phyloP scores from a whole-genome alignment of 2,113 vertebrate species.

The Brienomyrus longianalis region DNA sequence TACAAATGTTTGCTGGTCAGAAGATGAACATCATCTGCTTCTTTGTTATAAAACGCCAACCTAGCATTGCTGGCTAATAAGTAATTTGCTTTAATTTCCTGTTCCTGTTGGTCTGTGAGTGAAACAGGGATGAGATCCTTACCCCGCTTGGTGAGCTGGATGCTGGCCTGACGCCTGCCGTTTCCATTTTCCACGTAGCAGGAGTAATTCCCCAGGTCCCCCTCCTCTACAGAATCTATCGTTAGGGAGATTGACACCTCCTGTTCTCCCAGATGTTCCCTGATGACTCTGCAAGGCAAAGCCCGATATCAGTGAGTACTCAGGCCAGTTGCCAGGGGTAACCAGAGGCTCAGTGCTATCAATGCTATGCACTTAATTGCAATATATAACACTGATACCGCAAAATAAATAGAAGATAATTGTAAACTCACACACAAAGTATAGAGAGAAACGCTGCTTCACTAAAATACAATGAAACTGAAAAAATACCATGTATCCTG shows the following conservation, averaged over 20 bases:
- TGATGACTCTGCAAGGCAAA: conserved; percentile 69
- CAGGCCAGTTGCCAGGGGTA: neutral
- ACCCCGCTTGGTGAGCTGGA: conserved; percentile 89
- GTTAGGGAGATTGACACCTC: conserved; percentile 94
- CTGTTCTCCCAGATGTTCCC: conserved; percentile 91
- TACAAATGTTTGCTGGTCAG: neutral
- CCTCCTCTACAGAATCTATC: conserved; percentile 86
- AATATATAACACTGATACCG: neutral
- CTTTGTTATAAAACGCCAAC: neutral
- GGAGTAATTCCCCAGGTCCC: conserved; percentile 93
- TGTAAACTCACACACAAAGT: neutral
- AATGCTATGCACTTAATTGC: neutral
- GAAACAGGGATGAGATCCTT: conserved; percentile 54
- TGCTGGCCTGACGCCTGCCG: conserved; percentile 82
- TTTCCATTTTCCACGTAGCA: conserved; percentile 96
- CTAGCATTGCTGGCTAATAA: neutral
- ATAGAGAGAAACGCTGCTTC: neutral
- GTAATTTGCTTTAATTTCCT: neutral
- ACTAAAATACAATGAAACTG: neutral
- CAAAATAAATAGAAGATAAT: neutral
- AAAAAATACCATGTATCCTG: neutral
- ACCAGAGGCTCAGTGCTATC: neutral
- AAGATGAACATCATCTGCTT: neutral
- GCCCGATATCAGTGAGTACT: neutral
- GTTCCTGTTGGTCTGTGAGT: neutral